These are phyloP conservation scores for Epinotia ramella DNA, from an alignment of 2,888 invertebrate species.

Conservation along the genomic window DNA sequence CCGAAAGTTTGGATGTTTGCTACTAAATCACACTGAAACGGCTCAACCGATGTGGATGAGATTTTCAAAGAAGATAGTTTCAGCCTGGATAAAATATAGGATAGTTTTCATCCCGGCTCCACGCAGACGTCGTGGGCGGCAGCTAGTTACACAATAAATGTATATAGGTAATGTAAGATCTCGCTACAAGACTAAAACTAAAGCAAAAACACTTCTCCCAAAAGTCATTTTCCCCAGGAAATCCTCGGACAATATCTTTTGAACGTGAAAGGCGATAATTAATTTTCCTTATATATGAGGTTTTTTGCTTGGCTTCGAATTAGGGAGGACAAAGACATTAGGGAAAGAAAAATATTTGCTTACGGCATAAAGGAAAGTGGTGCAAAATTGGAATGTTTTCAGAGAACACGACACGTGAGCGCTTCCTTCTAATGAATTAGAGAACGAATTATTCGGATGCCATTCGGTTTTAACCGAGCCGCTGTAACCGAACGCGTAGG, in stretches of 20 bases:
- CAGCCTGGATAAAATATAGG: too few species aligned
- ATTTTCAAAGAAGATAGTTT: too few species aligned
- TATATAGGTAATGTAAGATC: background rate
- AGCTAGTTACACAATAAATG: background rate
- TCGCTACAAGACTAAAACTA: conserved; percentile 20
- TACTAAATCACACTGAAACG: too few species aligned
- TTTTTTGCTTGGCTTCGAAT: conserved; percentile 43
- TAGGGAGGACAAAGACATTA: conserved; percentile 35
- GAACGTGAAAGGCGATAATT: conserved; percentile 42
- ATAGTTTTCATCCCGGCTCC: too few species aligned
- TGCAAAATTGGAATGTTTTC: conserved; percentile 32
- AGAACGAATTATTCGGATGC: background rate
- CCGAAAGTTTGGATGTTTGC: too few species aligned
- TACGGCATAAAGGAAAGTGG: conserved; percentile 36
- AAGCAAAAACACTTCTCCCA: conserved; percentile 35
- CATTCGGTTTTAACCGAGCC: background rate
- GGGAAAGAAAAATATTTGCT: conserved; percentile 41
- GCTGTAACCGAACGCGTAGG: too few species aligned
- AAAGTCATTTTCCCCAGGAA: conserved; percentile 41
- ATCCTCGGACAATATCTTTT: conserved; percentile 41
- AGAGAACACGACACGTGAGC: conserved; percentile 14
- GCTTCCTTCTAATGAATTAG: conserved; percentile 16
- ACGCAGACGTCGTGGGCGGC: background rate
- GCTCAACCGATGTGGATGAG: too few species aligned
- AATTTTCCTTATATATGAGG: conserved; percentile 44